Evolutionary conservation across 2,888 invertebrate species (phyloP).

Genomic region (Hanleya hanleyi): DNA sequence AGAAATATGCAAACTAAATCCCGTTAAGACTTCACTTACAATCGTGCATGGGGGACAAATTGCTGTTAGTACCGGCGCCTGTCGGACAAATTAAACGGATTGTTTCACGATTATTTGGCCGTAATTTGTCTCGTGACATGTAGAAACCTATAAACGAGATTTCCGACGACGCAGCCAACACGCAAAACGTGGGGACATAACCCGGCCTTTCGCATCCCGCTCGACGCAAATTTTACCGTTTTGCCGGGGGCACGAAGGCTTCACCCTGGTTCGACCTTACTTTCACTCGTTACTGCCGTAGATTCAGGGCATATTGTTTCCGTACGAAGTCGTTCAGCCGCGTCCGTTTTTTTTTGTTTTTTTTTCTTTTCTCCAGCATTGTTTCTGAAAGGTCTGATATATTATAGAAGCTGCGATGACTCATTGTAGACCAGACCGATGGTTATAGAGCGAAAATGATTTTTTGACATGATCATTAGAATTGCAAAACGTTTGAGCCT

Average conservation of each 20-base stretch:
- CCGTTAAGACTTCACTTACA: too few relatives aligned
- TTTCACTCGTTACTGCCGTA: not conserved
- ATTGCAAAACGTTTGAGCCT: constrained; percentile 1
- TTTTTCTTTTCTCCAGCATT: not conserved
- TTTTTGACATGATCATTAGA: constrained; percentile 1
- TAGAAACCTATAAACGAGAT: not conserved
- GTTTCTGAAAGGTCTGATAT: too few relatives aligned
- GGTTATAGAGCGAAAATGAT: constrained; percentile 1
- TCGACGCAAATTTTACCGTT: not conserved
- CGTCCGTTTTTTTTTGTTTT: not conserved
- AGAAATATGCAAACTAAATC: too few relatives aligned
- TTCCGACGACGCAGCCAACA: not conserved
- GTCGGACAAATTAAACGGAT: too few relatives aligned
- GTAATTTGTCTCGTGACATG: not conserved
- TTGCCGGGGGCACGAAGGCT: not conserved
- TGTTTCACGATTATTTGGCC: too few relatives aligned
- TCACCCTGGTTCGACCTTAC: not conserved
- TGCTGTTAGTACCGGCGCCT: too few relatives aligned
- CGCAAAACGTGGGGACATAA: not conserved
- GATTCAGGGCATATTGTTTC: not conserved
- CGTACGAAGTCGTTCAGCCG: not conserved
- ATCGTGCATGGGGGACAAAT: too few relatives aligned
- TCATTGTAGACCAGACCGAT: not conserved
- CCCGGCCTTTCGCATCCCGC: too few relatives aligned
- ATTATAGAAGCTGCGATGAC: not conserved